phyloP scores from a whole-genome alignment of 2,113 vertebrate species.

The Phylloscopus trochilus region DNA sequence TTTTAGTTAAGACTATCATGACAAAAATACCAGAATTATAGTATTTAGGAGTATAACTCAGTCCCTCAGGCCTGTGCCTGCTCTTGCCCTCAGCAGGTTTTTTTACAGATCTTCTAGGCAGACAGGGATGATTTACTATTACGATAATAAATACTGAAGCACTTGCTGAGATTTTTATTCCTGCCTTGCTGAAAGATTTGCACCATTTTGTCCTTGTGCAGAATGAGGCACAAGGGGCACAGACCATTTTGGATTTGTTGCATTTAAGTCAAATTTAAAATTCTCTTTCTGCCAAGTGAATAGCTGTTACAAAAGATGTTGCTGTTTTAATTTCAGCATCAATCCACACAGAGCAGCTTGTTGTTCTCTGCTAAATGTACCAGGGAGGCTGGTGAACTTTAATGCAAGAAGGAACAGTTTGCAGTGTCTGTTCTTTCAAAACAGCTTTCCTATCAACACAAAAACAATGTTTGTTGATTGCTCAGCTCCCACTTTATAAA shows the following conservation, averaged over 20 bases:
- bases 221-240: not conserved
- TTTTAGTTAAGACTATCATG: not conserved
- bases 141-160: not conserved
- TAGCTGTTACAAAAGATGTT: not conserved
- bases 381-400: constrained; percentile 18
- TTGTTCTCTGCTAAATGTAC: not conserved
- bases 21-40: not conserved
- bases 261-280: not conserved
- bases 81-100: not conserved
- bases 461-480: constrained; percentile 11
- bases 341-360: not conserved
- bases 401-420: constrained; percentile 9
- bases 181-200: not conserved
- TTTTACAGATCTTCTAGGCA: not conserved
- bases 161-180: not conserved
- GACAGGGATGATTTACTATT: constrained; percentile 9
- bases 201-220: not conserved
- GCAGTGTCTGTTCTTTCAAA: constrained; percentile 26
- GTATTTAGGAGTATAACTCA: not conserved
- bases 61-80: not conserved
- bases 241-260: not conserved
- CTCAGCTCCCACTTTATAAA: not conserved
- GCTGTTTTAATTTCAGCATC: not conserved
- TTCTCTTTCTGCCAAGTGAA: not conserved
- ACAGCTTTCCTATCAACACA: not conserved